Conservation (phyloP, 2,113 vertebrate species). For the Oenanthe oenanthe region DNA sequence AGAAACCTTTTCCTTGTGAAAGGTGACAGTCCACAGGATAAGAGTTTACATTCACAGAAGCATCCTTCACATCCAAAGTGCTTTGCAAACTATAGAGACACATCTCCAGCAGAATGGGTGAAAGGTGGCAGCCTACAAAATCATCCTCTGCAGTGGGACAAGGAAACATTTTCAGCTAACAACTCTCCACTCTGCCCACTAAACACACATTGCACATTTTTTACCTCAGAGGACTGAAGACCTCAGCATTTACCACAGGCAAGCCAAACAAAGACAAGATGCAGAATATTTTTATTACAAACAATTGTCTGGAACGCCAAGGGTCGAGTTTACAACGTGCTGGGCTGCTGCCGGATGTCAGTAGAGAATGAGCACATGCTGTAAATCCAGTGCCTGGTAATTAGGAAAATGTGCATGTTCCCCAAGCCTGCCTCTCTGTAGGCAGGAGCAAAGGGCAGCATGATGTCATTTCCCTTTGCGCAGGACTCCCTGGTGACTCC, state of each 20-base stretch:
- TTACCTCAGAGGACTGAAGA: slow-evolving; percentile 13
- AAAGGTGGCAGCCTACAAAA: neutral
- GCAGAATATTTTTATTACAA: slow-evolving; percentile 43
- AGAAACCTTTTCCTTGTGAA: neutral
- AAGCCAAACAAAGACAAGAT: slow-evolving; percentile 21
- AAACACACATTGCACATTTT: neutral
- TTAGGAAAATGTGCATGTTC: slow-evolving; percentile 38
- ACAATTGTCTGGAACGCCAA: slow-evolving; percentile 15
- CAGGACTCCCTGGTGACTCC: slow-evolving; percentile 49
- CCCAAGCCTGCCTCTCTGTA: slow-evolving; percentile 53
- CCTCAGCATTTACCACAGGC: neutral
- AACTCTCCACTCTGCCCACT: neutral
- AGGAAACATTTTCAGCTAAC: neutral
- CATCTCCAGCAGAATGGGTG: neutral
- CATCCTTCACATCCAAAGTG: neutral
- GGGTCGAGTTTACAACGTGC: neutral
- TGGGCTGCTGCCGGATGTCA: slow-evolving; percentile 47
- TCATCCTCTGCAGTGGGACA: neutral
- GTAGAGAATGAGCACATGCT: slow-evolving; percentile 39
- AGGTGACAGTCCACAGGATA: neutral
- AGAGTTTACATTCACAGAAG: neutral
- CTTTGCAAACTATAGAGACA: neutral
- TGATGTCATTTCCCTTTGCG: slow-evolving; percentile 68
- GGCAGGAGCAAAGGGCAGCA: slow-evolving; percentile 51
- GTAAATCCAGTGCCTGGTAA: slow-evolving; percentile 35